A percentile compares a stretch with the other conserved stretches of the same genome.
Conservation (phyloP, 2,797 vertebrate species). For the Lophura swinhoii region DNA sequence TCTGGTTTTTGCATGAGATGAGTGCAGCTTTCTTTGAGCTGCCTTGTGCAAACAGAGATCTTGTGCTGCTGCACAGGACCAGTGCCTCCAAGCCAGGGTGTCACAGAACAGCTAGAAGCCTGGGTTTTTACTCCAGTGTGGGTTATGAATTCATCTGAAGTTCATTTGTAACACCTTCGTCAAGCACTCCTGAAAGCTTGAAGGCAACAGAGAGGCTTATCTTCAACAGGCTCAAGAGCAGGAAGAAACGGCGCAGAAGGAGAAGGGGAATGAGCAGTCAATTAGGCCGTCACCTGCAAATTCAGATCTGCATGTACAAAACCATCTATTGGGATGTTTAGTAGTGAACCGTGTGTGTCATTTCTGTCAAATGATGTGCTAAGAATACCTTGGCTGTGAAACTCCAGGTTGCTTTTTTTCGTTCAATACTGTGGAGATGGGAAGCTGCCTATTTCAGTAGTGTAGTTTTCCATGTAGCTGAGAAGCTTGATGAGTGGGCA, state of each 20-base stretch:
- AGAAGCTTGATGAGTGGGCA: neutral
- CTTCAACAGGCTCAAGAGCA: neutral
- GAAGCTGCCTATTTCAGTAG: neutral
- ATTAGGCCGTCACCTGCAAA: neutral
- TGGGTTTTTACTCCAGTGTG: neutral
- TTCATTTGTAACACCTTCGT: neutral
- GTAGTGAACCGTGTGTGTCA: neutral
- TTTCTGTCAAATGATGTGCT: neutral
- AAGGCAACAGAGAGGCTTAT: neutral
- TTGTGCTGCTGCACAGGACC: neutral
- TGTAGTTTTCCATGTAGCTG: neutral
- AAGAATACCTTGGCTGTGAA: neutral
- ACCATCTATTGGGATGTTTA: neutral
- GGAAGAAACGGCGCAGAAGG: neutral
- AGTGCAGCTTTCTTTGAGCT: neutral
- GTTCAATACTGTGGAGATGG: neutral
- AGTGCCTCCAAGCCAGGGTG: neutral
- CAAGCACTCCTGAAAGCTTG: neutral
- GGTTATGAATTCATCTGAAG: neutral
- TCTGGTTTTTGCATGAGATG: neutral
- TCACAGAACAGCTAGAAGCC: neutral
- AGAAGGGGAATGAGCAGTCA: neutral
- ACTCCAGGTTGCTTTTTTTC: neutral
- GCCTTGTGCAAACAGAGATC: neutral
- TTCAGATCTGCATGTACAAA: neutral